Evolutionary conservation across 2,797 vertebrate genomes (phyloP).

Genomic region (Chaunax sp.): DNA sequence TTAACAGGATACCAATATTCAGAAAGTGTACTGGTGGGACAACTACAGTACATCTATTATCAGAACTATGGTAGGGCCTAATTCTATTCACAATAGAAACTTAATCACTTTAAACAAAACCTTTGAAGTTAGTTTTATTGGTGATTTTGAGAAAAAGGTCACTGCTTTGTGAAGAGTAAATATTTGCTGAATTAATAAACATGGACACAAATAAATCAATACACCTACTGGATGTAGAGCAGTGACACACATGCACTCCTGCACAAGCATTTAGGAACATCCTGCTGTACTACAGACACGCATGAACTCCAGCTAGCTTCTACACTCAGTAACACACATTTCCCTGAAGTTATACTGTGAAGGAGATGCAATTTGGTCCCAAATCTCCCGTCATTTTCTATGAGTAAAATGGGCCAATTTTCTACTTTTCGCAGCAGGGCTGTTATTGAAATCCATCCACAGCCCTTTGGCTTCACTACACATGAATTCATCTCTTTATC

Average conservation of each 20-base stretch:
- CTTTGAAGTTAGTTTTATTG: no score
- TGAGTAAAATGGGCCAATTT: slow-evolving; percentile 62
- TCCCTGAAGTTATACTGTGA: slow-evolving; percentile 46
- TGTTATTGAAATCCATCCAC: slow-evolving; percentile 29
- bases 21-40: no score
- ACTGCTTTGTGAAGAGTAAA: background rate
- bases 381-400: slow-evolving; percentile 47
- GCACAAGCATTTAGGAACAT: no score
- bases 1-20: no score
- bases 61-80: no score
- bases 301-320: background rate
- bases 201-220: slow-evolving; percentile 1
- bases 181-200: background rate
- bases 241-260: background rate
- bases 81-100: no score
- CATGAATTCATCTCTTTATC: slow-evolving; percentile 30
- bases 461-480: slow-evolving; percentile 17
- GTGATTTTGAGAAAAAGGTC: background rate
- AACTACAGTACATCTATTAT: no score
- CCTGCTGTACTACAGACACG: background rate
- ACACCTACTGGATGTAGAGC: background rate
- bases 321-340: slow-evolving; percentile 19
- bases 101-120: no score
- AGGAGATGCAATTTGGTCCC: slow-evolving; percentile 55
- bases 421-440: slow-evolving; percentile 41